Conservation (phyloP, 2,888 invertebrate species). For the Melanophora roralis region DNA sequence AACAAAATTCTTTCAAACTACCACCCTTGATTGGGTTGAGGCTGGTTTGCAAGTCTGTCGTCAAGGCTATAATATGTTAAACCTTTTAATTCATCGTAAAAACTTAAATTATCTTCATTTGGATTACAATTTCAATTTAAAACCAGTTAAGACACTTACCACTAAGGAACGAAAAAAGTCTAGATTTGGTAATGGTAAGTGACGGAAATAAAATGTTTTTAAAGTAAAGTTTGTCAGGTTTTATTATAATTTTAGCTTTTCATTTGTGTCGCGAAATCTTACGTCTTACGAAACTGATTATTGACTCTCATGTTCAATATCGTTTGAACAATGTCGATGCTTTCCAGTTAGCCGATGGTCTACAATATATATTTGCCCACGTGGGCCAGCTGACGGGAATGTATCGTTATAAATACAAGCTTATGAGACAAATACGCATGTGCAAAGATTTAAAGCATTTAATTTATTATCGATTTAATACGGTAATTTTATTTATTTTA, state of each 20-base stretch:
- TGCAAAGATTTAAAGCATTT: slow-evolving; percentile 99
- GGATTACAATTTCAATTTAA: slow-evolving; percentile 99
- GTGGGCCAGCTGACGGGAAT: slow-evolving; percentile 99
- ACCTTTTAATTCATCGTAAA: slow-evolving; percentile 98
- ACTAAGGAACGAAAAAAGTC: slow-evolving; percentile 99
- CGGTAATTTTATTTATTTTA: slow-evolving; percentile 80
- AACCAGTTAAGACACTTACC: slow-evolving; percentile 99
- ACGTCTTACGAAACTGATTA: slow-evolving; percentile 97
- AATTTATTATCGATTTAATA: slow-evolving; percentile 99
- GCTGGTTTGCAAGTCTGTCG: slow-evolving; percentile 98
- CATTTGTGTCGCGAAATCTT: slow-evolving; percentile 99
- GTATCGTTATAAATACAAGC: slow-evolving; percentile 99
- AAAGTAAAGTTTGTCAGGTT: background rate
- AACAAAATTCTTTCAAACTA: slow-evolving; percentile 99
- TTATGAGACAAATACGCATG: slow-evolving; percentile 99
- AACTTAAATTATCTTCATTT: slow-evolving; percentile 99
- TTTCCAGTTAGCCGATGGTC: slow-evolving; percentile 97
- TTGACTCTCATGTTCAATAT: slow-evolving; percentile 99
- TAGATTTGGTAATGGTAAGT: slow-evolving; percentile 92
- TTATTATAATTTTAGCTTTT: slow-evolving; percentile 84
- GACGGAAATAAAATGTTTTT: background rate
- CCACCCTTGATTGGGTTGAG: slow-evolving; percentile 99
- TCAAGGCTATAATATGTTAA: slow-evolving; percentile 99
- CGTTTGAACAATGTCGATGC: slow-evolving; percentile 99
- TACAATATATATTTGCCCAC: slow-evolving; percentile 99